Evolutionary conservation across 2,113 vertebrate genomes (phyloP).

Genomic region (Irena cyanogastra): DNA sequence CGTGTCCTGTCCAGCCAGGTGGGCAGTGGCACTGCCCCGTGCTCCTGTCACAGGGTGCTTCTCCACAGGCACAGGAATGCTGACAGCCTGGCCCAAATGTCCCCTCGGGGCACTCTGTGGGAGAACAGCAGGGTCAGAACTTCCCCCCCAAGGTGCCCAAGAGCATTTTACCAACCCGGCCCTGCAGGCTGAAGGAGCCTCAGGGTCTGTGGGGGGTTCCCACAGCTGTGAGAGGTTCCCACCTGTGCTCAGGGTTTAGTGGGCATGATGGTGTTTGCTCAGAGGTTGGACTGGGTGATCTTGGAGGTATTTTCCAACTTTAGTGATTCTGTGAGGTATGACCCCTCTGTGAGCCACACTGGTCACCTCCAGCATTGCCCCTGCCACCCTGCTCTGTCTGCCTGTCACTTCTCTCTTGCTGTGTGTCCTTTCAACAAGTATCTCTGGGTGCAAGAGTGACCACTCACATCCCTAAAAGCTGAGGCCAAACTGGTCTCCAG

Average conservation of each 20-base stretch:
- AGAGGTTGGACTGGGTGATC: not conserved
- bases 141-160: accelerated
- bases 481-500: not conserved
- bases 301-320: not conserved
- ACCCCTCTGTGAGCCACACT: accelerated
- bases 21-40: slow-evolving; percentile 81
- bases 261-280: not conserved
- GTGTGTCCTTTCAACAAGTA: not conserved
- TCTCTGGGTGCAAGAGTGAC: not conserved
- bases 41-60: slow-evolving; percentile 75
- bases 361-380: not conserved
- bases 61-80: slow-evolving; percentile 77
- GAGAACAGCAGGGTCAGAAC: not conserved
- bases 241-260: accelerated
- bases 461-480: not conserved
- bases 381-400: accelerated
- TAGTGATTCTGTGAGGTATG: not conserved
- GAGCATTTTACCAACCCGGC: accelerated
- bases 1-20: slow-evolving; percentile 72
- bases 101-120: slow-evolving; percentile 78
- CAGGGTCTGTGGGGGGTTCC: not conserved
- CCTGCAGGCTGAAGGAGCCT: not conserved
- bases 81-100: slow-evolving; percentile 80
- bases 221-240: not conserved
- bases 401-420: not conserved